Evolutionary conservation across 2,797 vertebrate species (phyloP), one percentile per base, ranked within the genome.

Genomic region (Buceros bicornis): DNA sequence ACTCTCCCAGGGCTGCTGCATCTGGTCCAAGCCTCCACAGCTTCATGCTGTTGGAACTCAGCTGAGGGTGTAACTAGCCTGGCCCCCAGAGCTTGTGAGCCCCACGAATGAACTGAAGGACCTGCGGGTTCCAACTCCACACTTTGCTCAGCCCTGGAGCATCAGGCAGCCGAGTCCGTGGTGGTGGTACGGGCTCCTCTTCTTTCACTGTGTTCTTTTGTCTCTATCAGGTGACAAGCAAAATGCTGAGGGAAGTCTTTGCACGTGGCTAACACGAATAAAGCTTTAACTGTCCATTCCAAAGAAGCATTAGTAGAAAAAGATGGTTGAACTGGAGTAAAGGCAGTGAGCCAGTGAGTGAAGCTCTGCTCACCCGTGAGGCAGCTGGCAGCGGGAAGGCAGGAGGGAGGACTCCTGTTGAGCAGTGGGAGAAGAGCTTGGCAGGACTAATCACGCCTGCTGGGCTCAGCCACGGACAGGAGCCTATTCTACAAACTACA

Each of bases 161-260:
- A 29, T 31, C 48, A 29, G 56, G 48, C 3, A 5, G 56, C 24
- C 50, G 17, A 47, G 56, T 2, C 35, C 0, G 0, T 40, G 37
- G 37, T 11, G 51, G 13, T 61, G 67, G 56, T 2, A 19, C 11
- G 2, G 31, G 50, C 54, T 90, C 43, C 51, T 77, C 56, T 56
- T 43, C 50, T 28, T 73, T 50, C 71, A 5, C 56, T 26, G 31
- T 42, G 5, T 22, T 16, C 71, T 42, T 25, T 43, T 61, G 42
- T 10, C 35, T 65, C 31, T 7, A 16, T 5, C 56, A 56, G n/a
- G 21, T 33, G 16, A 4, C 22, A 16, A 37, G 71, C 45, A 61
- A 51, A 66, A 5, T 45, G 56, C 47, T 71, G n/a, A 40, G 28
- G 69, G 54, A n/a, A 54, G 50, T 1, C 28, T 87, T 43, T 53